phyloP scores from a whole-genome alignment of 2,888 invertebrate genomes.

The Penaeus monodon region DNA sequence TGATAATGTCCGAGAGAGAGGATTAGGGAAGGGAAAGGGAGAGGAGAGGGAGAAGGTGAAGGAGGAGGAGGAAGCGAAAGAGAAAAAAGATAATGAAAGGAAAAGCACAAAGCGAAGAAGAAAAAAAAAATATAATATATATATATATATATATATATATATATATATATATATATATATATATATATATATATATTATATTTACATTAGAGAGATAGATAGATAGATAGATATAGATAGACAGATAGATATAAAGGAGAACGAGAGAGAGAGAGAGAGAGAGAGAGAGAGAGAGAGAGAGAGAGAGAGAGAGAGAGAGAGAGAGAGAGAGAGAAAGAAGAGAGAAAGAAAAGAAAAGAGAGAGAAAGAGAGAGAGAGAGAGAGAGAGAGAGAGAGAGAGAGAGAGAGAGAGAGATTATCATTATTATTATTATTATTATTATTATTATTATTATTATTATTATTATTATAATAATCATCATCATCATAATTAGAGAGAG shows the following conservation, averaged over 20 bases:
- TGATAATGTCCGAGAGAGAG: conserved; percentile 4
- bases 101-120: neutral
- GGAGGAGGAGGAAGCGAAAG: too few relatives aligned
- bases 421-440: too few relatives aligned
- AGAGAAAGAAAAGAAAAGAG: neutral
- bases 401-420: neutral
- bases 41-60: neutral
- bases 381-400: neutral
- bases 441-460: too few relatives aligned
- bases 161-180: conserved; percentile 11
- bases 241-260: neutral
- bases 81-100: neutral
- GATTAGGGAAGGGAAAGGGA: neutral
- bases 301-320: neutral
- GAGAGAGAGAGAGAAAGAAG: neutral
- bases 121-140: neutral
- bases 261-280: neutral
- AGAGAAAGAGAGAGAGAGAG: neutral
- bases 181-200: neutral
- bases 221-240: neutral
- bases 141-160: conserved; percentile 13
- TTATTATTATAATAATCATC: too few relatives aligned
- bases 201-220: neutral
- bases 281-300: neutral
- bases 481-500: too few relatives aligned